These are phyloP conservation scores for Amphibalanus amphitrite DNA, from an alignment of 1,140 invertebrate genomes.

Conservation along the genomic window DNA sequence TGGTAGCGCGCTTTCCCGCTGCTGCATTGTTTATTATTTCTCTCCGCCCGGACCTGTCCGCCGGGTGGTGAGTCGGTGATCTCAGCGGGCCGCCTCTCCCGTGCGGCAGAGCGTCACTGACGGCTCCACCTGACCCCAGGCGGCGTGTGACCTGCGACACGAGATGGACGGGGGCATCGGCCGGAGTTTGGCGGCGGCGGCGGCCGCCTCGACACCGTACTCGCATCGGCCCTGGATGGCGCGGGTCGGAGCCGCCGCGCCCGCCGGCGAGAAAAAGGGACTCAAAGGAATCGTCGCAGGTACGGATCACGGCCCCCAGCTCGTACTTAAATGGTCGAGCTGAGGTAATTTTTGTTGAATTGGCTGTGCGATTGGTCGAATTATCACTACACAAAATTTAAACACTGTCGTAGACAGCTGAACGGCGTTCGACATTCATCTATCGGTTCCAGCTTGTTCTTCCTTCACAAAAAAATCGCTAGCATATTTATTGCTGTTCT, in stretches of 20 bases:
- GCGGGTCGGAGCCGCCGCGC: conserved; percentile 42
- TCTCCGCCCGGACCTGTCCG: too few species aligned
- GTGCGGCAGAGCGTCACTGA: too few species aligned
- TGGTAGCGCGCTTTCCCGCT: too few species aligned
- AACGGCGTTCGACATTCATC: background rate
- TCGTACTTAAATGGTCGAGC: background rate
- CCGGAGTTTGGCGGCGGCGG: too few species aligned
- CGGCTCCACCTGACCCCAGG: too few species aligned
- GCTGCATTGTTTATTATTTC: too few species aligned
- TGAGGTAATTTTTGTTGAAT: conserved; percentile 3
- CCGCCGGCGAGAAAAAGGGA: conserved; percentile 40
- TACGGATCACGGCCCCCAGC: conserved; percentile 20
- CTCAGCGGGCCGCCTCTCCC: too few species aligned
- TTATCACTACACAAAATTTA: background rate
- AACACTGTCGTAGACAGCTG: background rate
- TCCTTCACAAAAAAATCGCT: background rate
- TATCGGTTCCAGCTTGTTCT: background rate
- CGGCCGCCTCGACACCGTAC: too few species aligned
- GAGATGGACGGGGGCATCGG: too few species aligned
- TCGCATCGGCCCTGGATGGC: conserved; percentile 7
- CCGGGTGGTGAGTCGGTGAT: too few species aligned
- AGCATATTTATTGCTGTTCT: too few species aligned
- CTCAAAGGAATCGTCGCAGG: conserved; percentile 65
- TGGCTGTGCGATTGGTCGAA: background rate
- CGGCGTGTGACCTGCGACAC: too few species aligned